Evolutionary conservation across 2,113 vertebrate species (phyloP).

Genomic region (Pipa parva): DNA sequence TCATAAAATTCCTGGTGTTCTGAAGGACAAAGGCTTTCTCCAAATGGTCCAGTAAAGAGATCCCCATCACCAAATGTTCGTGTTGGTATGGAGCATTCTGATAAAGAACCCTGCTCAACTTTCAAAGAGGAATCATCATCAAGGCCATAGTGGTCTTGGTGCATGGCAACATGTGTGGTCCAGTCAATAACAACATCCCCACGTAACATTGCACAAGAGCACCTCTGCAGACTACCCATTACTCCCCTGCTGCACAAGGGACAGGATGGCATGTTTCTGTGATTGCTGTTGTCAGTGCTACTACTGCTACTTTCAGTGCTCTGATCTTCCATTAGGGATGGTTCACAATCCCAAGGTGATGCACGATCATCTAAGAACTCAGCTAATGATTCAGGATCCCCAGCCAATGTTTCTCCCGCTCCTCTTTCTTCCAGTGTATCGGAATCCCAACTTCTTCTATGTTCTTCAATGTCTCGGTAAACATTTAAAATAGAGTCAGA

Average conservation of each 20-base stretch:
- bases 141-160: conserved; percentile 47
- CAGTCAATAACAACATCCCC: conserved; percentile 58
- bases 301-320: conserved; percentile 43
- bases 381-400: conserved; percentile 52
- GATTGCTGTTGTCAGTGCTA: conserved; percentile 48
- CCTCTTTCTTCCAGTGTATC: conserved; percentile 56
- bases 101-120: conserved; percentile 58
- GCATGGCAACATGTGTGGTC: conserved; percentile 57
- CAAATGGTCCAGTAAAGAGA: conserved; percentile 32
- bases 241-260: conserved; percentile 56
- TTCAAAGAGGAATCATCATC: conserved; percentile 61
- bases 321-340: conserved; percentile 50
- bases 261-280: conserved; percentile 52
- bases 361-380: conserved; percentile 57
- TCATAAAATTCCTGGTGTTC: conserved; percentile 62
- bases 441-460: conserved; percentile 57
- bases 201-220: conserved; percentile 54
- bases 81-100: conserved; percentile 53
- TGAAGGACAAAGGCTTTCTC: conserved; percentile 36
- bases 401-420: conserved; percentile 60
- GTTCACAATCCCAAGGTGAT: conserved; percentile 52
- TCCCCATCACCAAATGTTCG: conserved; percentile 42
- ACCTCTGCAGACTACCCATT: conserved; percentile 44
- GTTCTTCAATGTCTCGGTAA: conserved; percentile 45
- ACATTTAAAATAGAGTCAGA: conserved; percentile 44